Evolutionary conservation across 2,797 vertebrate genomes (phyloP).

Genomic region (Myripristis murdjan): DNA sequence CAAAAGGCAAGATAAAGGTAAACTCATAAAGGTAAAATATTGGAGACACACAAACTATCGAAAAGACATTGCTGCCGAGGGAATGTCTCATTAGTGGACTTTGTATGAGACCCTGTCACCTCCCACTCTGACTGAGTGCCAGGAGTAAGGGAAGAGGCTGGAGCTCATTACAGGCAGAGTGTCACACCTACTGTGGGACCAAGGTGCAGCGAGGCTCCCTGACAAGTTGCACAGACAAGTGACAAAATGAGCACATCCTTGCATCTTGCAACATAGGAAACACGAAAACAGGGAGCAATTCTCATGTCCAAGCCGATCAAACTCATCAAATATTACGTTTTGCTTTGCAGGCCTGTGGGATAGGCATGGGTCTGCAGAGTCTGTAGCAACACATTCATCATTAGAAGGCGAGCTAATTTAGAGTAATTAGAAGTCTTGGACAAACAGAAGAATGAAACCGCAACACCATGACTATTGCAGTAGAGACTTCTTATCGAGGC

Average conservation of each 20-base stretch:
- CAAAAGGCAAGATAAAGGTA: neutral
- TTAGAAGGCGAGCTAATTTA: neutral
- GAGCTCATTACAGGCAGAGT: constrained; percentile 32
- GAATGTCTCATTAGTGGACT: constrained; percentile 40
- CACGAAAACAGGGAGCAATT: neutral
- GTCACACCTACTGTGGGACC: neutral
- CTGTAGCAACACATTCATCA: neutral
- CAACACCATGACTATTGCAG: neutral
- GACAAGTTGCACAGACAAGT: neutral
- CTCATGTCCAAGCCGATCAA: neutral
- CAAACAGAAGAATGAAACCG: constrained; percentile 4
- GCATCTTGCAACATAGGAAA: neutral
- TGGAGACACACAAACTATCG: neutral
- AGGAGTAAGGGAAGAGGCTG: constrained; percentile 22
- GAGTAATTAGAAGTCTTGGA: neutral
- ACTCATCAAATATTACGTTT: constrained; percentile 19
- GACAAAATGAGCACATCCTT: neutral
- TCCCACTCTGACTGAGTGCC: neutral
- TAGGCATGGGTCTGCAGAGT: neutral
- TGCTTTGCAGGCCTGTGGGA: neutral
- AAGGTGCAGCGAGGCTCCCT: neutral
- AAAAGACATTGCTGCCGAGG: neutral
- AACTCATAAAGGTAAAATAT: constrained; percentile 1
- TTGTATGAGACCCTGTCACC: neutral
- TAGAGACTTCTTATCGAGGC: neutral